Evolutionary conservation across 2,113 vertebrate genomes (phyloP).

Genomic region (Callorhinus ursinus): DNA sequence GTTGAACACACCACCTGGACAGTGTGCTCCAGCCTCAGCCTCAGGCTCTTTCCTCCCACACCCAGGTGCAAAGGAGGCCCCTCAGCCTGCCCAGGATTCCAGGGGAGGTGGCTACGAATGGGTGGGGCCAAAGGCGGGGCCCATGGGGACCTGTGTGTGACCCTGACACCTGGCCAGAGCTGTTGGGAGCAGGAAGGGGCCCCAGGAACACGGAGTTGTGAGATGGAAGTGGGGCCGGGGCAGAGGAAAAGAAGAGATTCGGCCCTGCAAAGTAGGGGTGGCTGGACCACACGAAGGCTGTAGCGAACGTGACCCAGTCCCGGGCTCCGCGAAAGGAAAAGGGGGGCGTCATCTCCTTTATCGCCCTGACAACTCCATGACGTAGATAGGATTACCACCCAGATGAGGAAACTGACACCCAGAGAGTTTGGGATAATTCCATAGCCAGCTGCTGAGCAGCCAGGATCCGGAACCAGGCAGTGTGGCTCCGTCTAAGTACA

Average conservation of each 20-base stretch:
- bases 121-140: background rate
- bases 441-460: background rate
- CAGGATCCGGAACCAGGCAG: background rate
- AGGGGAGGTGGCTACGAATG: constrained; percentile 47
- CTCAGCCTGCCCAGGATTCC: constrained; percentile 46
- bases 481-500: background rate
- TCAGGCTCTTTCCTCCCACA: constrained; percentile 68
- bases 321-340: background rate
- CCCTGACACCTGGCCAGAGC: background rate
- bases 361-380: background rate
- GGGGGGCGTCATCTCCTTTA: background rate
- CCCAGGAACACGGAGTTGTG: background rate
- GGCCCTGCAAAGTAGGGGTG: background rate
- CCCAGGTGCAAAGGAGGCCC: constrained; percentile 56
- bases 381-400: background rate
- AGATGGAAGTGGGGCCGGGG: background rate
- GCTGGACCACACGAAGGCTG: background rate
- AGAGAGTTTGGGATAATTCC: background rate
- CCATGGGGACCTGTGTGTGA: background rate
- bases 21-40: constrained; percentile 65
- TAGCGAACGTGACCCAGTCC: background rate
- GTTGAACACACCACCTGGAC: constrained; percentile 68
- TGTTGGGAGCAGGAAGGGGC: background rate
- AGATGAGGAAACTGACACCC: background rate
- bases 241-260: background rate